A percentile compares a stretch with the other conserved stretches of the same genome.
phyloP scores from a whole-genome alignment of 2,888 invertebrate genomes.

The Drosophila paramelanica region DNA sequence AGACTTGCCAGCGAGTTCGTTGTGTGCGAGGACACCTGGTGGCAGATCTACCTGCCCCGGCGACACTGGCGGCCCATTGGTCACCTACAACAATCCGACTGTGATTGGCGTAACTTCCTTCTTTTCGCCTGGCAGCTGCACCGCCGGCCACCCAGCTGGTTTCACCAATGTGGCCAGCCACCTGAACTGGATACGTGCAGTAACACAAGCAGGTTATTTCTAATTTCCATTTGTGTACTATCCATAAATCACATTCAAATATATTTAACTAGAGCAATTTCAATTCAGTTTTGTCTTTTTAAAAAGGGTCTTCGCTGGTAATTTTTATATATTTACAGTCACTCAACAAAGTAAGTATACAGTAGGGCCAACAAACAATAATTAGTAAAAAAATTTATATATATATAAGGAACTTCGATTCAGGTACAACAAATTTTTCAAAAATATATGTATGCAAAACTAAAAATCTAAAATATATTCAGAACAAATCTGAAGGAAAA shows the following conservation, averaged over 20 bases:
- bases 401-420: no score
- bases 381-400: no score
- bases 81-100: conserved; percentile 40
- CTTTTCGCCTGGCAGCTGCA: conserved; percentile 36
- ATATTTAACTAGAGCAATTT: no score
- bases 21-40: conserved; percentile 63
- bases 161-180: conserved; percentile 65
- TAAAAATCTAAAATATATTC: no score
- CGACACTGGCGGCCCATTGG: conserved; percentile 82
- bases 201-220: not conserved
- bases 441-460: no score
- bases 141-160: conserved; percentile 52
- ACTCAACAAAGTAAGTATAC: no score
- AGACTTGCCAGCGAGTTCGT: conserved; percentile 12
- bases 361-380: no score
- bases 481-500: no score
- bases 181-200: conserved; percentile 63
- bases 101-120: conserved; percentile 74
- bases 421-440: no score
- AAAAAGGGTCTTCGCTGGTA: no score
- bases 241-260: not conserved
- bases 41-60: conserved; percentile 70
- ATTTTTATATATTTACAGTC: no score
- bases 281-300: no score
- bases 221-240: not conserved